phyloP scores from a whole-genome alignment of 2,113 vertebrate genomes.

The Falcunculus frontatus region DNA sequence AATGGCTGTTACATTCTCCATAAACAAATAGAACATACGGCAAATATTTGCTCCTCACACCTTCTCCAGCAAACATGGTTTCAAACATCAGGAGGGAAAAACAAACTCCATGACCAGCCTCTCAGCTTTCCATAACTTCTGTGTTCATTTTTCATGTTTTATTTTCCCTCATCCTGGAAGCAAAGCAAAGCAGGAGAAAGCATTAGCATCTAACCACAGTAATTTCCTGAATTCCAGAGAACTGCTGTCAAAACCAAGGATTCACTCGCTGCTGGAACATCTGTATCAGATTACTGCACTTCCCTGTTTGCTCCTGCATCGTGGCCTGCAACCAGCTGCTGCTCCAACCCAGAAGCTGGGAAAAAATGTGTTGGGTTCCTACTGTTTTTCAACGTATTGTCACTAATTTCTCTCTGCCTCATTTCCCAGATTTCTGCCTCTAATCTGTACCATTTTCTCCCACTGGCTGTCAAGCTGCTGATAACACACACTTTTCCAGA shows the following conservation, averaged over 20 bases:
- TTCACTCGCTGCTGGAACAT: slow-evolving; percentile 1
- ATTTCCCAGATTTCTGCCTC: neutral
- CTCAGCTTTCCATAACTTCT: neutral
- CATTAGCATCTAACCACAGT: slow-evolving; percentile 28
- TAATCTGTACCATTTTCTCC: neutral
- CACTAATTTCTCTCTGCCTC: neutral
- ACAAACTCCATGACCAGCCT: neutral
- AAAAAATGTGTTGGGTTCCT: neutral
- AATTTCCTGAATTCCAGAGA: slow-evolving; percentile 51
- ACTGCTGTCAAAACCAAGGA: slow-evolving; percentile 33
- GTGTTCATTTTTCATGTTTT: neutral
- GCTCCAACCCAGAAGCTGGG: slow-evolving; percentile 17
- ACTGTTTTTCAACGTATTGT: neutral
- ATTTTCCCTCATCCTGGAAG: slow-evolving; percentile 1
- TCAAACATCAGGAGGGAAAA: neutral
- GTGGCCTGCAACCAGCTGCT: neutral
- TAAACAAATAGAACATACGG: neutral
- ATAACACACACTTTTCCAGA: neutral
- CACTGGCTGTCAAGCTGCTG: neutral
- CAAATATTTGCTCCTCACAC: neutral
- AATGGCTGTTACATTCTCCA: neutral
- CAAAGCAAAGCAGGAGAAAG: neutral
- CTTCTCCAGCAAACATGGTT: neutral
- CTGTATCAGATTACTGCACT: slow-evolving; percentile 39
- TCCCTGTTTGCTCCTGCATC: neutral